Conservation (phyloP, 2,113 vertebrate genomes). For the Heloderma charlesbogerti region DNA sequence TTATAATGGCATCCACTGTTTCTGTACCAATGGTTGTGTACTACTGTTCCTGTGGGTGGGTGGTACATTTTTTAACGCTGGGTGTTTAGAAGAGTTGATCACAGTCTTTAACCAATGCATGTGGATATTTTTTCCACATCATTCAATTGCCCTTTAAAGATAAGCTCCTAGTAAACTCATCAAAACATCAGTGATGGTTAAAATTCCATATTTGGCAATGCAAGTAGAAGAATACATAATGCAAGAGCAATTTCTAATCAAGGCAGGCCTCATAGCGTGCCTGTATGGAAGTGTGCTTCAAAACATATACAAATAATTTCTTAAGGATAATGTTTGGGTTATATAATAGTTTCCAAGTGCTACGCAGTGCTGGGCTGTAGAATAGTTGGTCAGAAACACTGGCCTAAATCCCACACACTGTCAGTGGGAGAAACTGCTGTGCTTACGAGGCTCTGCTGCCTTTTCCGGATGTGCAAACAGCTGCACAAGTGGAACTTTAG, state of each 20-base stretch:
- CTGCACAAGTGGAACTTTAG: too few relatives aligned
- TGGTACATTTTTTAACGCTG: not conserved
- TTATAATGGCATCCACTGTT: not conserved
- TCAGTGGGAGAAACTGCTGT: too few relatives aligned
- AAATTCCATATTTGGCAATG: constrained; percentile 11
- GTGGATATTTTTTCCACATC: not conserved
- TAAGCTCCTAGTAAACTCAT: not conserved
- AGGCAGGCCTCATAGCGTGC: fast-evolving
- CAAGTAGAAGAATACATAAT: not conserved
- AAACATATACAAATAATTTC: constrained; percentile 49
- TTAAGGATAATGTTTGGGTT: constrained; percentile 40
- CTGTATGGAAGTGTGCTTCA: constrained; percentile 11
- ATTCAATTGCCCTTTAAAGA: not conserved
- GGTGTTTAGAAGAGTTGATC: not conserved
- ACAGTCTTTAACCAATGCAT: not conserved
- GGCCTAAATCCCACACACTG: too few relatives aligned
- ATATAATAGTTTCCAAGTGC: not conserved
- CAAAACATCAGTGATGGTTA: not conserved
- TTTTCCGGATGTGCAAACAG: too few relatives aligned
- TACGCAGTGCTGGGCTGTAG: constrained; percentile 1
- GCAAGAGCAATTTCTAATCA: not conserved
- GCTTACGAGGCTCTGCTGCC: too few relatives aligned
- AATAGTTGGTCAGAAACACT: not conserved
- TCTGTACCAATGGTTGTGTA: not conserved
- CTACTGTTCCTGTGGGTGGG: not conserved